These are phyloP conservation scores for Rhinoptilus africanus DNA, from an alignment of 2,113 vertebrate species.

Conservation along the genomic window DNA sequence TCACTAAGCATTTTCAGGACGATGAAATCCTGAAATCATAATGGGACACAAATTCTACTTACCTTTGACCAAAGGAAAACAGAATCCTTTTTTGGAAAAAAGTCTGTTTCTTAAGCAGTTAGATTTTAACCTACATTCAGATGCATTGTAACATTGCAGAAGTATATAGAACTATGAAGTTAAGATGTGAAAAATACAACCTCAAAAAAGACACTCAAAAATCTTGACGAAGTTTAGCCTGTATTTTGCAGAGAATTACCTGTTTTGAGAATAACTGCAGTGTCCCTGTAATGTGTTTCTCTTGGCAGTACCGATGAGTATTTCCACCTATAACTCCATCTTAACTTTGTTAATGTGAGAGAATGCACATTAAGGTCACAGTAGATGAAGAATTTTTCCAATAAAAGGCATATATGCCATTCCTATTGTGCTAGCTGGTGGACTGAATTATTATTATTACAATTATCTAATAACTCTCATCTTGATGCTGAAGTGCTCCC, in stretches of 20 bases:
- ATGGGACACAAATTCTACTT: not conserved
- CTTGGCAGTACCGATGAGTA: not conserved
- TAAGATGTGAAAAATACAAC: not conserved
- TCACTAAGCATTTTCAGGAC: not conserved
- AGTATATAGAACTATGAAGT: not conserved
- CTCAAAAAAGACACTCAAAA: not conserved
- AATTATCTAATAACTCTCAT: not conserved
- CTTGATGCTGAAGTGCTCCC: not conserved
- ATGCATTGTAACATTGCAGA: not conserved
- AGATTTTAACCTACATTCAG: not conserved
- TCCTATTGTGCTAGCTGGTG: not conserved
- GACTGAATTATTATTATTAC: not conserved
- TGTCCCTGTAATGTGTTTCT: not conserved
- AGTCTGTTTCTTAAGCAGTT: not conserved
- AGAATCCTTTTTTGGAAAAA: not conserved
- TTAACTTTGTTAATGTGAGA: not conserved
- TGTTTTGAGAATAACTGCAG: not conserved
- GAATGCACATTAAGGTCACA: not conserved
- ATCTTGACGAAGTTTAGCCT: not conserved
- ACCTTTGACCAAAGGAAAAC: not conserved
- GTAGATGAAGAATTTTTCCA: slow-evolving; percentile 22
- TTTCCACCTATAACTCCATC: not conserved
- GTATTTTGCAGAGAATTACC: not conserved
- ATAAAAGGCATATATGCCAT: not conserved
- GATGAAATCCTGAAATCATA: not conserved